Evolutionary conservation across 2,888 invertebrate species (phyloP).

Genomic region (Acanthosepion lycidas): DNA sequence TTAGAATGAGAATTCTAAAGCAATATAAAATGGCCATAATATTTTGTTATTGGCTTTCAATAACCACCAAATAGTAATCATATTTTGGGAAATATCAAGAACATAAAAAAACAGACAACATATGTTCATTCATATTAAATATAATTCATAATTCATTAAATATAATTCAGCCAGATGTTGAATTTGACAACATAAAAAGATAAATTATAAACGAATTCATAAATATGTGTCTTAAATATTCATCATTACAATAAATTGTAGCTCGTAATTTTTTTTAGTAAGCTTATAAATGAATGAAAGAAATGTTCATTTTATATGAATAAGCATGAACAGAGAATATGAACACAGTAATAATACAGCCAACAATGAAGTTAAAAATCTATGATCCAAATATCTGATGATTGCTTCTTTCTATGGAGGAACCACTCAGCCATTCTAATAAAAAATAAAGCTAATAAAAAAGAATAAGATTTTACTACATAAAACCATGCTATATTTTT

Average conservation of each 20-base stretch:
- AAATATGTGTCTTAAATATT: not conserved
- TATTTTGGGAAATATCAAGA: not conserved
- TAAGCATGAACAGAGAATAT: too few species aligned
- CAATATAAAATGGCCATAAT: not conserved
- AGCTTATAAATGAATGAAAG: not conserved
- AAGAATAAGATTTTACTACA: too few species aligned
- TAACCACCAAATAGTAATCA: not conserved
- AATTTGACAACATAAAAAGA: not conserved
- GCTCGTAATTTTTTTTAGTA: not conserved
- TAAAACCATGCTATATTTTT: too few species aligned
- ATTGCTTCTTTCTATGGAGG: too few species aligned
- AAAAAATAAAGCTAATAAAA: too few species aligned
- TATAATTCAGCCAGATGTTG: not conserved
- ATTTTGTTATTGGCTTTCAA: not conserved
- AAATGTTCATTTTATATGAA: not conserved
- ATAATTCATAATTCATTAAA: not conserved
- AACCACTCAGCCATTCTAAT: too few species aligned
- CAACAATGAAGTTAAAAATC: too few species aligned
- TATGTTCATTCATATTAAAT: not conserved
- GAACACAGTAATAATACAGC: too few species aligned
- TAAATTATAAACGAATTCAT: not conserved
- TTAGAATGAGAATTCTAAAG: not conserved
- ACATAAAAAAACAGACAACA: not conserved
- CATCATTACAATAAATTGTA: too few species aligned
- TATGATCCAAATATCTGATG: too few species aligned